These are phyloP conservation scores for Eciton burchellii DNA, from an alignment of 1,140 invertebrate species.

Conservation along the genomic window DNA sequence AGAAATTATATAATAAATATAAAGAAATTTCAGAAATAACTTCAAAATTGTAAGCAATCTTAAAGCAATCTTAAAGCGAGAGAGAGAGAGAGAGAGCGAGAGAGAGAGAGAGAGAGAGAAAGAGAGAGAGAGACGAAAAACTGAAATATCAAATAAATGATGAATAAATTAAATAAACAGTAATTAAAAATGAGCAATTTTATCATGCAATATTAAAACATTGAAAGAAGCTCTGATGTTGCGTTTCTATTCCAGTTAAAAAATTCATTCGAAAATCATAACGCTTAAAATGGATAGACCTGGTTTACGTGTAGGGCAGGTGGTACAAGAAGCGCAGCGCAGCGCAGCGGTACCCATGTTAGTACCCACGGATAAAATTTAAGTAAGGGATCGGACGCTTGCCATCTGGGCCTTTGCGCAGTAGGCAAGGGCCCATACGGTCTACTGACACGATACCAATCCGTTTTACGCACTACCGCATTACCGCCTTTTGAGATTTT, in stretches of 20 bases:
- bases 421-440: constrained; percentile 75
- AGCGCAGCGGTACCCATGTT: constrained; percentile 17
- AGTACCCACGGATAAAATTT: constrained; percentile 79
- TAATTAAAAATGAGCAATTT: no score
- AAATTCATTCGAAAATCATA: constrained; percentile 47
- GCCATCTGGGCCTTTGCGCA: constrained; percentile 79
- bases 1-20: no score
- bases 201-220: no score
- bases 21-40: no score
- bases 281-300: constrained; percentile 69
- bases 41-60: no score
- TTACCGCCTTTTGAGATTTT: constrained; percentile 35
- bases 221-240: neutral
- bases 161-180: no score
- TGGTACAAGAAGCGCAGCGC: constrained; percentile 64
- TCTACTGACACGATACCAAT: constrained; percentile 56
- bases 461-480: neutral
- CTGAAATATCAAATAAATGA: no score
- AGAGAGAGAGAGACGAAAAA: no score
- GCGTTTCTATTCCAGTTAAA: neutral
- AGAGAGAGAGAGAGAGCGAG: no score
- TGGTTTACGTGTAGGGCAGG: constrained; percentile 75
- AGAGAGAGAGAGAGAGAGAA: no score
- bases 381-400: constrained; percentile 79
- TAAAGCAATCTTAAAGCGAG: no score